These are phyloP conservation scores for Theodoxus fluviatilis DNA, from an alignment of 2,888 invertebrate genomes.

Conservation along the genomic window DNA sequence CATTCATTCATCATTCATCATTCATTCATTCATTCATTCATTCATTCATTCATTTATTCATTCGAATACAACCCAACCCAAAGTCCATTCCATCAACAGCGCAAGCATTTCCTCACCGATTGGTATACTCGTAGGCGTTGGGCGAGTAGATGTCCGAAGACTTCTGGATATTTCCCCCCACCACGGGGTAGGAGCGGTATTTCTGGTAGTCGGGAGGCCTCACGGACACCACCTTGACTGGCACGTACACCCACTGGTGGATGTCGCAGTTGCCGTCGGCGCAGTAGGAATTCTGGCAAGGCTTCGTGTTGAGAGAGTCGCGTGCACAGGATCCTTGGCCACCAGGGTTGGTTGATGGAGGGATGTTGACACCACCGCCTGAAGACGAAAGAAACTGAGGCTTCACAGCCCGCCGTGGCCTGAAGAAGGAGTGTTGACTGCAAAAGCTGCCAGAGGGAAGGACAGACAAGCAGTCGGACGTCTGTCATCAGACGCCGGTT, in stretches of 20 bases:
- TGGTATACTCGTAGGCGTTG: constrained; percentile 34
- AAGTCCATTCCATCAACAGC: too few relatives aligned
- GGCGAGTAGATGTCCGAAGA: constrained; percentile 47
- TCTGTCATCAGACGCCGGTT: too few relatives aligned
- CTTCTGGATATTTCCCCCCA: constrained; percentile 39
- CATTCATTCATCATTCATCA: too few relatives aligned
- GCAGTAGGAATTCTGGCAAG: constrained; percentile 49
- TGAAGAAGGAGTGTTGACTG: not conserved
- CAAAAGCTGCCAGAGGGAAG: not conserved
- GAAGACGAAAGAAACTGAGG: too few relatives aligned
- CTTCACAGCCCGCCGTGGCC: too few relatives aligned
- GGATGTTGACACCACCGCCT: too few relatives aligned
- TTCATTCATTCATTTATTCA: too few relatives aligned
- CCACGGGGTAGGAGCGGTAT: constrained; percentile 46
- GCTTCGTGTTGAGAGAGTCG: constrained; percentile 33
- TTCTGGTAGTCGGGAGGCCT: constrained; percentile 44
- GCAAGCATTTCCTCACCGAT: constrained; percentile 23
- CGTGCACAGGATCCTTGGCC: constrained; percentile 33
- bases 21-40: too few relatives aligned
- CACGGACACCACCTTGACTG: constrained; percentile 48
- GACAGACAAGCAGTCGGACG: not conserved
- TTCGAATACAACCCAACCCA: too few relatives aligned
- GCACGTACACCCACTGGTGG: constrained; percentile 51
- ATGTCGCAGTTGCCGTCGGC: constrained; percentile 48
- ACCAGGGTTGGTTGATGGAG: constrained; percentile 20